Conservation (phyloP, 2,888 invertebrate species). For the Periphyllus acericola region DNA sequence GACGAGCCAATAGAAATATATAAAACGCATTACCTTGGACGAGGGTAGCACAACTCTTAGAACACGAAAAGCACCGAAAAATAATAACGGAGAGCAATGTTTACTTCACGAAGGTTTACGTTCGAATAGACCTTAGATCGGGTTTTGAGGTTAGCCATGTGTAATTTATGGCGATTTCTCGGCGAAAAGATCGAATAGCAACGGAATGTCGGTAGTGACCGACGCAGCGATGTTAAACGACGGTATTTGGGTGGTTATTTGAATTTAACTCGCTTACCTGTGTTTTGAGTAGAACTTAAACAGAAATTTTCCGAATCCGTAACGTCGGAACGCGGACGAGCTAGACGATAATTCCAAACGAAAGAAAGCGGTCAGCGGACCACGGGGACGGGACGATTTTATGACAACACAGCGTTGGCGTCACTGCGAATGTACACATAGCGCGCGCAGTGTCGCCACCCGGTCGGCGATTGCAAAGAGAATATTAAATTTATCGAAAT, state of each 20-base stretch:
- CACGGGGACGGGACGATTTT: slow-evolving; percentile 2
- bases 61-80: not conserved
- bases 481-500: not conserved
- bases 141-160: slow-evolving; percentile 60
- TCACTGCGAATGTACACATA: not conserved
- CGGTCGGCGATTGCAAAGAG: not conserved
- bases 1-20: too few species aligned
- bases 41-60: not conserved
- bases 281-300: not conserved
- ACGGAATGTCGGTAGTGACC: not conserved
- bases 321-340: not conserved
- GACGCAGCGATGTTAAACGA: not conserved
- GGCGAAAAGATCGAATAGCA: not conserved
- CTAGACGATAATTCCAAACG: not conserved
- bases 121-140: not conserved
- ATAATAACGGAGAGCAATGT: not conserved
- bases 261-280: not conserved
- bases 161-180: not conserved
- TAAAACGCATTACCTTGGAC: not conserved
- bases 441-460: not conserved
- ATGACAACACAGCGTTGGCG: not conserved
- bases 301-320: slow-evolving; percentile 14
- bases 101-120: not conserved
- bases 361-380: slow-evolving; percentile 28
- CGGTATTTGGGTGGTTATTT: not conserved